Evolutionary conservation across 64 coral and sea anemone species (phyloP).

Genomic region (Porites lutea): DNA sequence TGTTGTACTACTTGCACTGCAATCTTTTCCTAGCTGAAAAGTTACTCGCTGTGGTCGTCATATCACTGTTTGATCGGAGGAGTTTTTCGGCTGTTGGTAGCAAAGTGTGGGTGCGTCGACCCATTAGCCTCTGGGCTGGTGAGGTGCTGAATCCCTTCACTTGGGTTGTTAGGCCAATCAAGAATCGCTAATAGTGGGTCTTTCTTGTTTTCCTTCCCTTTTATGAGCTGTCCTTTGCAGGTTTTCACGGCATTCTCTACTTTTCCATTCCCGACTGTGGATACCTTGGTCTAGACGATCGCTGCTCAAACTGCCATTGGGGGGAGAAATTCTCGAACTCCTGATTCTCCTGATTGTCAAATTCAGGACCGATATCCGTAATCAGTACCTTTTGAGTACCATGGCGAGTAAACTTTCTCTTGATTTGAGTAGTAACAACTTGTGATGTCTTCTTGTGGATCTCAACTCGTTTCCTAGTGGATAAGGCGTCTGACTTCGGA

Average conservation of each 20-base stretch:
- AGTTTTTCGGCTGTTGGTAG: constrained; percentile 6
- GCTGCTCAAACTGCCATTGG: background rate
- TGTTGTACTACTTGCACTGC: constrained; percentile 4
- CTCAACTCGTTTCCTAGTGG: too few relatives aligned
- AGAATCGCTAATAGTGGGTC: constrained; percentile 9
- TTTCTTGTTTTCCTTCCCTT: background rate
- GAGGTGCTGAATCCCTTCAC: constrained; percentile 4
- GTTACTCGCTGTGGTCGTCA: constrained; percentile 11
- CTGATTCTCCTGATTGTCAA: too few relatives aligned
- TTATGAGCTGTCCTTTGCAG: background rate
- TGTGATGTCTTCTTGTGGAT: too few relatives aligned
- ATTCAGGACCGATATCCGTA: background rate
- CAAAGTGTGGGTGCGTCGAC: constrained; percentile 38
- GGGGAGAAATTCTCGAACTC: background rate
- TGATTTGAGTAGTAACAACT: too few relatives aligned
- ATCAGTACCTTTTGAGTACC: too few relatives aligned
- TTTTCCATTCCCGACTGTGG: background rate
- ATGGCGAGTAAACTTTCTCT: too few relatives aligned
- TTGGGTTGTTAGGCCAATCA: constrained; percentile 3
- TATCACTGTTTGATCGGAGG: constrained; percentile 5
- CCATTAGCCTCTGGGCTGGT: constrained; percentile 21
- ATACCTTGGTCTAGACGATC: background rate
- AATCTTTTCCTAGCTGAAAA: background rate
- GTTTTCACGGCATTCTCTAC: background rate
- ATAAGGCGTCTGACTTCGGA: too few relatives aligned